Evolutionary conservation across 1,140 invertebrate genomes (phyloP).

Genomic region (Hyphantria cunea): DNA sequence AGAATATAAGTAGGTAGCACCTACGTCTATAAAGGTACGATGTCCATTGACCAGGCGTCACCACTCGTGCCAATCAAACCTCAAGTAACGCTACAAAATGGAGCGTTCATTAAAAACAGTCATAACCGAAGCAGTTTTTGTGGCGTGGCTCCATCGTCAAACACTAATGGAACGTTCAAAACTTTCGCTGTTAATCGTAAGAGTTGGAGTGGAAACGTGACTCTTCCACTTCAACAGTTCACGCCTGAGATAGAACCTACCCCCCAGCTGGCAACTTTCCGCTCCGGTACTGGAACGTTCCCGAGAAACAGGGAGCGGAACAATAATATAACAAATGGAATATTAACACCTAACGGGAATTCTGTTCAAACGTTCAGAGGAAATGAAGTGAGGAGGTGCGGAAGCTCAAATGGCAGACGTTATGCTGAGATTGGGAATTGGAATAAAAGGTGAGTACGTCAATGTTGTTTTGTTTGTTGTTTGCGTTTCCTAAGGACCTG

Average conservation of each 20-base stretch:
- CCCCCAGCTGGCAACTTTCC: constrained; percentile 75
- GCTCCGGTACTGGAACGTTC: constrained; percentile 75
- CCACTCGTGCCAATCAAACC: constrained; percentile 80
- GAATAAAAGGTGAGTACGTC: constrained; percentile 73
- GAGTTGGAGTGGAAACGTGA: constrained; percentile 81
- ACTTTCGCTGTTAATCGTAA: constrained; percentile 78
- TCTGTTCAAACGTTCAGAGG: constrained; percentile 72
- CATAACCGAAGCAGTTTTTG: constrained; percentile 79
- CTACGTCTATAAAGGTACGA: constrained; percentile 68
- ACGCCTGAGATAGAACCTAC: constrained; percentile 57
- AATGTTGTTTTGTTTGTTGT: constrained; percentile 12
- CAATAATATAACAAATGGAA: constrained; percentile 72
- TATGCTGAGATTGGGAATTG: constrained; percentile 82
- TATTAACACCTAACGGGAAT: constrained; percentile 81
- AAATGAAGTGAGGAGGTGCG: constrained; percentile 80
- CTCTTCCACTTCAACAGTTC: constrained; percentile 76
- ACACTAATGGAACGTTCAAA: constrained; percentile 73
- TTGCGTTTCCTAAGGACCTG: neutral
- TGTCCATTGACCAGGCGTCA: constrained; percentile 80
- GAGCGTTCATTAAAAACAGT: constrained; percentile 79
- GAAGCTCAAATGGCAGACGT: constrained; percentile 75
- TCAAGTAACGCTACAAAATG: constrained; percentile 75
- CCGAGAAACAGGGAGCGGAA: constrained; percentile 75
- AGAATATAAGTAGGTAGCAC: constrained; percentile 55
- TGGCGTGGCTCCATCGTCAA: constrained; percentile 70